Conservation (phyloP, 2,113 vertebrate species). For the Eretmochelys imbricata region DNA sequence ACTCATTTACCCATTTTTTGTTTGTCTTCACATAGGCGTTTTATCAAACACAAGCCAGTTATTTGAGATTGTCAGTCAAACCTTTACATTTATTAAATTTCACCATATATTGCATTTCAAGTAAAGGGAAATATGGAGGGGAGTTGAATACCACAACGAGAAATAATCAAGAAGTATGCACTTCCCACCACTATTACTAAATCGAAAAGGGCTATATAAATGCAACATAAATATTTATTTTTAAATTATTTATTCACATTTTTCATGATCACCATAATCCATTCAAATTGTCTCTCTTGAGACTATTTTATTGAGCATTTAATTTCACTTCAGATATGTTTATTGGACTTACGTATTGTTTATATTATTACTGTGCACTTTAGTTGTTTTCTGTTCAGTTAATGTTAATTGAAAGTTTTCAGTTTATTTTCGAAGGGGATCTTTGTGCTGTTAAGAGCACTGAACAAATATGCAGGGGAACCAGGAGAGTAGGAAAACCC, state of each 20-base stretch:
- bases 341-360: neutral
- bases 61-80: slow-evolving; percentile 6
- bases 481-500: neutral
- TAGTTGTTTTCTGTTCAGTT: neutral
- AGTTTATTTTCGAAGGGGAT: neutral
- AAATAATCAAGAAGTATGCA: neutral
- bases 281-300: neutral
- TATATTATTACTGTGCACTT: neutral
- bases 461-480: neutral
- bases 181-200: neutral
- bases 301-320: neutral
- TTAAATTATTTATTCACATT: neutral
- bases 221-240: neutral
- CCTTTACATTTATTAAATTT: neutral
- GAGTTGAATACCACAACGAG: neutral
- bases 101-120: neutral
- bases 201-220: neutral
- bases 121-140: neutral
- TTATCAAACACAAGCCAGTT: neutral
- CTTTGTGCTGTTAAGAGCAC: neutral
- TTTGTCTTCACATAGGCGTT: neutral
- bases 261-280: neutral
- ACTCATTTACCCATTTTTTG: neutral
- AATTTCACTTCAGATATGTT: neutral
- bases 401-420: neutral